Evolutionary conservation across 2,797 vertebrate species (phyloP).

Genomic region (Platalea minor): DNA sequence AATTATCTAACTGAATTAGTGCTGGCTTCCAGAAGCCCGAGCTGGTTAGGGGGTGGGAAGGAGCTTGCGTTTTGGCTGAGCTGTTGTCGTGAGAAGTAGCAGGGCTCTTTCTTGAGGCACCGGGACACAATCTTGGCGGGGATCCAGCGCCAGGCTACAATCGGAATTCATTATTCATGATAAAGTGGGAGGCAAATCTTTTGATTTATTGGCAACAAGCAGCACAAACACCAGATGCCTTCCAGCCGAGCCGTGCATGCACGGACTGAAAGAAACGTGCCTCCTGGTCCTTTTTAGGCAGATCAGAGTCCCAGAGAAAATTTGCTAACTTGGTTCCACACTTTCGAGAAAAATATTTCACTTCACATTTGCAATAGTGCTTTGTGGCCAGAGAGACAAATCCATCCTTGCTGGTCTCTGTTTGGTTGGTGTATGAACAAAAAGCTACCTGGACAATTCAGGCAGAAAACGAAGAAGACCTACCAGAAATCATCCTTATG

Average conservation of each 20-base stretch:
- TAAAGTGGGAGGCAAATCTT: conserved; percentile 16
- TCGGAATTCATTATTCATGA: conserved; percentile 7
- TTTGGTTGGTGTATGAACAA: neutral
- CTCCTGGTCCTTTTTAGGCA: neutral
- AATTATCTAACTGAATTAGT: conserved; percentile 24
- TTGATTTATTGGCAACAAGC: conserved; percentile 37
- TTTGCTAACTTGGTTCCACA: neutral
- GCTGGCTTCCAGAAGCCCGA: neutral
- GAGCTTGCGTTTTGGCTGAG: neutral
- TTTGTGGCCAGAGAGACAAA: neutral
- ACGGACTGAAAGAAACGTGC: neutral
- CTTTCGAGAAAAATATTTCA: neutral
- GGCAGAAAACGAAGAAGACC: neutral
- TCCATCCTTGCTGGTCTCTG: neutral
- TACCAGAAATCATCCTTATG: neutral
- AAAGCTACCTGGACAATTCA: neutral
- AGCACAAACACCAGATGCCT: conserved; percentile 30
- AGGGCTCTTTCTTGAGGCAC: neutral
- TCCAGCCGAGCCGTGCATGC: neutral
- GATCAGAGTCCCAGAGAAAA: neutral
- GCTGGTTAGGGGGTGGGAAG: neutral
- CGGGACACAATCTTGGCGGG: neutral
- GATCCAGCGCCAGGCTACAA: neutral
- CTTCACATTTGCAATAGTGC: neutral
- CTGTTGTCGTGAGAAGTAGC: neutral